Evolutionary conservation across 1,140 invertebrate genomes (phyloP).

Genomic region (Ectropis grisescens): DNA sequence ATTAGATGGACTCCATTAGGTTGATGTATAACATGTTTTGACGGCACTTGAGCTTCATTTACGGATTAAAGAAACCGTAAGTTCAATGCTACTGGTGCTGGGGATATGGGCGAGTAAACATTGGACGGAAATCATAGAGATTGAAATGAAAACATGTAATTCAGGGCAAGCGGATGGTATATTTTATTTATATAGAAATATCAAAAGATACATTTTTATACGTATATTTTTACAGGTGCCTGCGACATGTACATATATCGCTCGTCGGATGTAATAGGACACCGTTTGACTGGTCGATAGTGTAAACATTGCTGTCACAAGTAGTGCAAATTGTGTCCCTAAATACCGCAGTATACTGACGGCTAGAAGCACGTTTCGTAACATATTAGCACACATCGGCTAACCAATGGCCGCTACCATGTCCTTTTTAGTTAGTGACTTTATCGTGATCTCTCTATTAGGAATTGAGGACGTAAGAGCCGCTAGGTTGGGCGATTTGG

Average conservation of each 20-base stretch:
- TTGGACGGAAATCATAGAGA: conserved; percentile 12
- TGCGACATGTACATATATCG: too few species aligned
- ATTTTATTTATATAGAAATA: conserved; percentile 18
- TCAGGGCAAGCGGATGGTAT: conserved; percentile 1
- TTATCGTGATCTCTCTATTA: conserved; percentile 41
- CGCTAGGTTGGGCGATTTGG: conserved; percentile 14
- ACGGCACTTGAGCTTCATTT: conserved; percentile 11
- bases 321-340: too few species aligned
- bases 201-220: conserved; percentile 13
- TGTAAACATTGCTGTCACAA: too few species aligned
- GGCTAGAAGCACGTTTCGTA: conserved; percentile 14
- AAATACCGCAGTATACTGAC: too few species aligned
- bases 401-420: conserved; percentile 22
- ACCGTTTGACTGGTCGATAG: too few species aligned
- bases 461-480: conserved; percentile 18
- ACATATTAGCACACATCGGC: conserved; percentile 25
- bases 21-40: conserved; percentile 6
- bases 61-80: conserved; percentile 1
- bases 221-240: too few species aligned
- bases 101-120: too few species aligned
- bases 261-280: too few species aligned
- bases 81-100: background rate
- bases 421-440: conserved; percentile 27
- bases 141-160: conserved; percentile 12
- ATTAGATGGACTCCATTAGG: conserved; percentile 9